Base-by-base conservation (phyloP, 2,797 vertebrate genomes). In the Manis crassicaudata region DNA sequence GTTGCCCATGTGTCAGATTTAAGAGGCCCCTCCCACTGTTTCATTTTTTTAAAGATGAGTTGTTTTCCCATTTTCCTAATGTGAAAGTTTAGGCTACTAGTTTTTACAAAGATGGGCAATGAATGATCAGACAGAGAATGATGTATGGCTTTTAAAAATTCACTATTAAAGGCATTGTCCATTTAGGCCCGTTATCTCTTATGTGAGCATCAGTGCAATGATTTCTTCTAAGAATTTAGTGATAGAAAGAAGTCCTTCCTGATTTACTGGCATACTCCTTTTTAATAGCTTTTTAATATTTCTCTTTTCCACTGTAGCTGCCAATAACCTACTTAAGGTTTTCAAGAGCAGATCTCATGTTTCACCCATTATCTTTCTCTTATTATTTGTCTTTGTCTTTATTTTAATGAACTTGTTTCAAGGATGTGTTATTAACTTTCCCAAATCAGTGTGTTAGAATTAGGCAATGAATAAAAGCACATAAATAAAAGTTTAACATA, bases 241-340 rank as follows among this genome's bases (percentile, higher is more conserved):
- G 58, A 85, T 43, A 77, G 65, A 81, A 95, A 86, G 58, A 67
- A 80, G 6, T 40, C 68, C 73, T 67, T 79, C 62, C 58, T 96
- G 83, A 43, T 72, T 95, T 65, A 62, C 80, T 79, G 62, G 20
- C 50, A 7, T 29, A n/a, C 40, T 88, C 90, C 76, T 83, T 90
- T 62, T 82, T 94, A 92, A 84, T 77, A 88, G 85, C 89, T 92
- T 94, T 92, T 92, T 81, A 92, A 40, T 88, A 76, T 81, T 88
- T 92, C 63, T 80, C 25, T 43, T 96, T 96, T 86, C 86, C 68
- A 72, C 79, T 63, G 11, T 21, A 37, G 70, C 67, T 95, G 81
- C 96, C 96, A 96, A 3, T 86, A 96, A 77, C 50, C 65, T 92
- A 96, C 86, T 96, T 97, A 96, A 80, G 29, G 43, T 84, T 97